phyloP scores from a whole-genome alignment of 2,113 vertebrate species.

The Callopanchax toddi region DNA sequence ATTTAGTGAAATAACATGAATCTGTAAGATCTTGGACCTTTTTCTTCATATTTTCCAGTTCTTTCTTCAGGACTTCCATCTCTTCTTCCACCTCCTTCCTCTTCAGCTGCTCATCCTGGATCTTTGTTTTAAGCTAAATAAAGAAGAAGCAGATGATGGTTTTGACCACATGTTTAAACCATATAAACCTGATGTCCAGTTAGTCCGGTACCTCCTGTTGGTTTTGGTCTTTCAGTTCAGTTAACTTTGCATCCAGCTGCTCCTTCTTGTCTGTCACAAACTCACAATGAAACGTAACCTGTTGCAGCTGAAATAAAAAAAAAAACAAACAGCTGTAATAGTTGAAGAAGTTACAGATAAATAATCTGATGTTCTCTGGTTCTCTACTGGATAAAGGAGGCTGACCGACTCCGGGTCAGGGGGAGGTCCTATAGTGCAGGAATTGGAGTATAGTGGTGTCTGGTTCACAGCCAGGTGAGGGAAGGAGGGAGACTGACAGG shows the following conservation, averaged over 20 bases:
- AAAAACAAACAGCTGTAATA: too few relatives aligned
- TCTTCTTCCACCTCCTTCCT: background rate
- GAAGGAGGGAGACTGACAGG: too few relatives aligned
- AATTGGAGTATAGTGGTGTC: too few relatives aligned
- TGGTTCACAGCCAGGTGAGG: too few relatives aligned
- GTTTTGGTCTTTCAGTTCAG: background rate
- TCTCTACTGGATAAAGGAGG: too few relatives aligned
- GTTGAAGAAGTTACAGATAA: too few relatives aligned
- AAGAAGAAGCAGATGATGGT: background rate
- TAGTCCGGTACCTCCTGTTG: background rate
- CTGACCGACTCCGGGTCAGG: too few relatives aligned
- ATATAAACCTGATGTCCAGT: accelerated
- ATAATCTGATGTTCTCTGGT: too few relatives aligned
- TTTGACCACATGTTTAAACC: background rate
- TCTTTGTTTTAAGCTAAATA: background rate
- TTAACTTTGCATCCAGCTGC: background rate
- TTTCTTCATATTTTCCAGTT: background rate
- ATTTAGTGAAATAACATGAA: background rate
- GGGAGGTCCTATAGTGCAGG: too few relatives aligned
- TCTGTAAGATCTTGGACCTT: background rate
- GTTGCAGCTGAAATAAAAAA: background rate
- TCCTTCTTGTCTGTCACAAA: background rate
- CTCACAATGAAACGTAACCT: background rate
- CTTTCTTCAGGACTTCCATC: background rate
- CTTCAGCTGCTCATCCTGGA: background rate